Conservation (phyloP, 1,140 invertebrate species). For the Polypedilum pembai region DNA sequence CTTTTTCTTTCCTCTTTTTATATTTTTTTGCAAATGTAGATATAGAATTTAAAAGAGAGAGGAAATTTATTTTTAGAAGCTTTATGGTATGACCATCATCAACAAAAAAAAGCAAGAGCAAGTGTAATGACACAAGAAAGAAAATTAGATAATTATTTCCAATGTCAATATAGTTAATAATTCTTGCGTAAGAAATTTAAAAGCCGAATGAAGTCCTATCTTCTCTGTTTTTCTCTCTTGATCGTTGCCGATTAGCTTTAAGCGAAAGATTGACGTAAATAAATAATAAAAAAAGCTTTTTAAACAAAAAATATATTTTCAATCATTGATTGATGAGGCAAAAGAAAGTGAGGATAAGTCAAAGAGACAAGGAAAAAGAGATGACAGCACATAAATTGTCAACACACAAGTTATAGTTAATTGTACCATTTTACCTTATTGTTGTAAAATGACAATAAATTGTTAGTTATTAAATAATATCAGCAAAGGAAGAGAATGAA, state of each 20-base stretch:
- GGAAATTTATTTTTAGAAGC: slow-evolving; percentile 14
- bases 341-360: background rate
- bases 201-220: too few species aligned
- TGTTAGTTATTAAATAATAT: background rate
- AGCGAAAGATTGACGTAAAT: too few species aligned
- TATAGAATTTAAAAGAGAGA: too few species aligned
- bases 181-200: background rate
- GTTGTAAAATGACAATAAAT: background rate
- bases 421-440: background rate
- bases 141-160: slow-evolving; percentile 8
- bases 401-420: background rate
- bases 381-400: background rate
- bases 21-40: background rate
- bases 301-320: background rate
- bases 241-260: too few species aligned
- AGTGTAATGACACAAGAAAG: background rate
- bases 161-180: slow-evolving; percentile 9
- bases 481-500: background rate
- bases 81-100: background rate
- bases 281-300: too few species aligned
- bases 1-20: background rate
- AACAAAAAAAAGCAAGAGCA: background rate
- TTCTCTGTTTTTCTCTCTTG: too few species aligned
- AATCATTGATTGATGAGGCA: background rate
- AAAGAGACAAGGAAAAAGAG: background rate